Percentiles rank a stretch among this genome's conserved stretches.
These are phyloP conservation scores for Synergus umbraculus DNA, from an alignment of 2,888 invertebrate species.

Conservation along the genomic window DNA sequence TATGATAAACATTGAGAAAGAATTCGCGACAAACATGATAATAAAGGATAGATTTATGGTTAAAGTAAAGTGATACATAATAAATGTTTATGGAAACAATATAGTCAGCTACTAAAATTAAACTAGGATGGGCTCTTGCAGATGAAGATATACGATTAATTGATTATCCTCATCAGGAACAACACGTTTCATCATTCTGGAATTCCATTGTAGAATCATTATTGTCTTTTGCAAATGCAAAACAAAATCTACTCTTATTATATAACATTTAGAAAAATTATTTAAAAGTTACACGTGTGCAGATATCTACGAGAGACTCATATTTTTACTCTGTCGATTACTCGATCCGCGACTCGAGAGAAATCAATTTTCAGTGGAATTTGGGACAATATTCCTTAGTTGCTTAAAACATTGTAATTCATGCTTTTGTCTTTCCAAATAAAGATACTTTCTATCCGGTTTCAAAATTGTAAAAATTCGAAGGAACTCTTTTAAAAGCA, in stretches of 20 bases:
- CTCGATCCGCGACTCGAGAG: not conserved
- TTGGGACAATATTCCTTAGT: not conserved
- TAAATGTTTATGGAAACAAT: not conserved
- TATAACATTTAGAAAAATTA: not conserved
- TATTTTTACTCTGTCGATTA: too few species aligned
- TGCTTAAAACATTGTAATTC: not conserved
- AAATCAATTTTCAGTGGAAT: not conserved
- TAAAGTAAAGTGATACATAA: not conserved
- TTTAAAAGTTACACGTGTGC: not conserved
- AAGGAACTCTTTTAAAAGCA: not conserved
- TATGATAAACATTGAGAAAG: not conserved
- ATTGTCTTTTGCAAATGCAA: not conserved
- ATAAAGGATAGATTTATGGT: not conserved
- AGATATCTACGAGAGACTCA: too few species aligned
- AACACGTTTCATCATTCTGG: not conserved
- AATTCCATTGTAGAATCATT: not conserved
- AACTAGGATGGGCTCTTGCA: not conserved
- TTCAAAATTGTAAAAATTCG: not conserved
- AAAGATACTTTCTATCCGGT: conserved; percentile 8
- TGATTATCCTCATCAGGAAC: not conserved
- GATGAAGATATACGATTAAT: not conserved
- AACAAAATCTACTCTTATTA: not conserved
- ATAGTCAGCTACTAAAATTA: not conserved
- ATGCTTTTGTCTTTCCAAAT: not conserved
- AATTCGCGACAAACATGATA: not conserved